Evolutionary conservation across 2,113 vertebrate genomes (phyloP).

Genomic region (Alaudala cheleensis): DNA sequence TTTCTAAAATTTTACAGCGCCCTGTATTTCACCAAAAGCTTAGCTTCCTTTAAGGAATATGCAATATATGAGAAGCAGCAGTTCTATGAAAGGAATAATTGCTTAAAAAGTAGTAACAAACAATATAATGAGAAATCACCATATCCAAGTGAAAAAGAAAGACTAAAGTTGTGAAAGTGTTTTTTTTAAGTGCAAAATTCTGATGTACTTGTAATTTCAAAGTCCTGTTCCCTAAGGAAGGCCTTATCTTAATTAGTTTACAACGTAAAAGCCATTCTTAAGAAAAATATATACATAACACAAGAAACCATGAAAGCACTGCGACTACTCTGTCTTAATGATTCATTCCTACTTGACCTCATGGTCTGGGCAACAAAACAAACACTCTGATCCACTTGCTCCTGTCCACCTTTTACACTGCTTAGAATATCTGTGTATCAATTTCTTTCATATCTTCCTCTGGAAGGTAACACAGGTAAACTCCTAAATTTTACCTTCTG

Average conservation of each 20-base stretch:
- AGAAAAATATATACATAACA: neutral
- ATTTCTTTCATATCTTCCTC: neutral
- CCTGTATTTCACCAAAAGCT: neutral
- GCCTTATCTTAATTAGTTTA: neutral
- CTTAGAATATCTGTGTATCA: neutral
- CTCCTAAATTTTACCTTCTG: neutral
- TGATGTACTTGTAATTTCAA: neutral
- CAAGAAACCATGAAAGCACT: neutral
- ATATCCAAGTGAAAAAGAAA: neutral
- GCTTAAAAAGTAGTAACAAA: neutral
- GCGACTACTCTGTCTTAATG: rapidly evolving
- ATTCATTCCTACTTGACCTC: neutral
- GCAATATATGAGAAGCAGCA: neutral
- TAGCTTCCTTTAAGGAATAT: neutral
- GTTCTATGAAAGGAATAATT: neutral
- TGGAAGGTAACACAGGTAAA: neutral
- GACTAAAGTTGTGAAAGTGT: neutral
- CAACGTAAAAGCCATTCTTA: neutral
- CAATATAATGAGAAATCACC: neutral
- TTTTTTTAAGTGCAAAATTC: neutral
- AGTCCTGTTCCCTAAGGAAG: neutral
- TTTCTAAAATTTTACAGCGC: neutral
- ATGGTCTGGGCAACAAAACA: neutral
- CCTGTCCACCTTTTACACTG: neutral
- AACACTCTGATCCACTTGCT: neutral